Evolutionary conservation across 2,797 vertebrate genomes (phyloP).

Genomic region (Microtus californicus): DNA sequence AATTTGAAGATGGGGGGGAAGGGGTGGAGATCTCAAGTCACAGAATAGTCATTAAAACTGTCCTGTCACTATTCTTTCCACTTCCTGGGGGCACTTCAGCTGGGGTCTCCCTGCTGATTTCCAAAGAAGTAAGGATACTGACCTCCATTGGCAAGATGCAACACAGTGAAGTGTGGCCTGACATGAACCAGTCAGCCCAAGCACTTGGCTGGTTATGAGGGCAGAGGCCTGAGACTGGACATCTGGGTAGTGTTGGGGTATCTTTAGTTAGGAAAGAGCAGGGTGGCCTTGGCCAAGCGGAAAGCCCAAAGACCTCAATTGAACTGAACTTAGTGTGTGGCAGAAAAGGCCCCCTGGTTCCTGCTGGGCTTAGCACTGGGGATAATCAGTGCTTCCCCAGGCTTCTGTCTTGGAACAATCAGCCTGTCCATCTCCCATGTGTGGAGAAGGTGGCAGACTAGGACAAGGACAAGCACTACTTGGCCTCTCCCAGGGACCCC

Average conservation of each 20-base stretch:
- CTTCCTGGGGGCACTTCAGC: neutral
- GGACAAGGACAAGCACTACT: conserved; percentile 57
- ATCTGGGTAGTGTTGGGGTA: neutral
- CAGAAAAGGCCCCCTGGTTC: conserved; percentile 53
- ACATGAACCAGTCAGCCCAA: conserved; percentile 37
- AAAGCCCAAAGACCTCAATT: conserved; percentile 75
- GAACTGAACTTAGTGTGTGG: conserved; percentile 76
- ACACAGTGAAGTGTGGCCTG: conserved; percentile 42
- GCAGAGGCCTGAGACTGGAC: neutral
- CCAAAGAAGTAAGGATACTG: conserved; percentile 28
- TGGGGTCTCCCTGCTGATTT: neutral
- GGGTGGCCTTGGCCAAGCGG: conserved; percentile 50
- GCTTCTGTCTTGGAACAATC: conserved; percentile 62
- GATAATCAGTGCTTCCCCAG: conserved; percentile 50
- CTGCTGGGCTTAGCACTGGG: conserved; percentile 61
- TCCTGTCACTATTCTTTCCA: conserved; percentile 7
- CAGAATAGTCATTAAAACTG: conserved; percentile 43
- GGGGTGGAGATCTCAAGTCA: neutral
- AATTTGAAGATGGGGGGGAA: conserved; percentile 11
- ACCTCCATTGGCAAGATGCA: conserved; percentile 9
- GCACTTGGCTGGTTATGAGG: neutral
- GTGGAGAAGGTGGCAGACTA: conserved; percentile 11
- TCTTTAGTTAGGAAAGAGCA: conserved; percentile 67
- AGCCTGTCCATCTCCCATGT: conserved; percentile 34
- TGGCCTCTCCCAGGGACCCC: conserved; percentile 74